Conservation (phyloP, 2,113 vertebrate genomes). For the Progne subis region DNA sequence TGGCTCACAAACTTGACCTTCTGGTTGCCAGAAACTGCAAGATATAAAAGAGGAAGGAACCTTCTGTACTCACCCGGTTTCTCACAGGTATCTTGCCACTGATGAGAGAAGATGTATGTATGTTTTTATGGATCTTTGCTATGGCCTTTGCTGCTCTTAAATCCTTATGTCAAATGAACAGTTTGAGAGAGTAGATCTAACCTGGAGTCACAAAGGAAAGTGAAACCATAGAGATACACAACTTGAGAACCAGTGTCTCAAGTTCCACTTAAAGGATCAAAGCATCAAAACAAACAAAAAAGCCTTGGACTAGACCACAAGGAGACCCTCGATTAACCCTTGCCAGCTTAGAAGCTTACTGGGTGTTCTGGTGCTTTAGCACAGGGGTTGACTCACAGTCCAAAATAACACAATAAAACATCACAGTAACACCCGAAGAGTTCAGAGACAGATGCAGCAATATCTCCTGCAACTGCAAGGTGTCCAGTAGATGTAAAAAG, state of each 20-base stretch:
- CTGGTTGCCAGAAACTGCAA: neutral
- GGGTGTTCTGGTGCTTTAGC: neutral
- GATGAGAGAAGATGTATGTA: neutral
- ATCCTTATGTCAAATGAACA: neutral
- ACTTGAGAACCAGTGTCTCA: neutral
- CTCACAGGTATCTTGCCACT: neutral
- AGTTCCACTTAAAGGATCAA: neutral
- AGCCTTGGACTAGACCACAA: neutral
- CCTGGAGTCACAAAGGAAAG: constrained; percentile 28
- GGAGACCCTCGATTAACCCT: neutral
- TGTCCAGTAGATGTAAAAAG: neutral
- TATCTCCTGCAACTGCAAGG: neutral
- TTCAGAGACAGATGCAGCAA: neutral
- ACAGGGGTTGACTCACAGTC: accelerated
- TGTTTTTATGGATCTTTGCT: neutral
- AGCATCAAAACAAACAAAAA: neutral
- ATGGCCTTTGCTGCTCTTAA: neutral
- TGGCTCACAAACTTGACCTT: neutral
- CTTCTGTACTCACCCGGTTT: constrained; percentile 13
- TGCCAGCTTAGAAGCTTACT: neutral
- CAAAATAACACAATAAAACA: neutral
- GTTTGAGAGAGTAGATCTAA: neutral
- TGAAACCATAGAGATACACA: neutral
- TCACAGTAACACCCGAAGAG: neutral
- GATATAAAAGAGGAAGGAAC: neutral